phyloP scores from a whole-genome alignment of 2,797 vertebrate genomes.

The Lithobates pipiens region DNA sequence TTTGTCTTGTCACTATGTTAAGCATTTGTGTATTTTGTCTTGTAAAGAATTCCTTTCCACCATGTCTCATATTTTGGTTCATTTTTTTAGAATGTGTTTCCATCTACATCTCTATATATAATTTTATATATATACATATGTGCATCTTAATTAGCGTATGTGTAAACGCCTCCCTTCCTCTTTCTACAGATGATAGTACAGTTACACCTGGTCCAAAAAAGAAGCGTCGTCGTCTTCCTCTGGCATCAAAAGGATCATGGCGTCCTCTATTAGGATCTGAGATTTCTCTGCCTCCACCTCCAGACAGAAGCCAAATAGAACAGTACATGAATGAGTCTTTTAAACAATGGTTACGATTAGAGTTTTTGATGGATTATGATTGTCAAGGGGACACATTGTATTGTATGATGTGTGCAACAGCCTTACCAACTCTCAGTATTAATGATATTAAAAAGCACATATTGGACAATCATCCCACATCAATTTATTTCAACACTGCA shows the following conservation, averaged over 20 bases:
- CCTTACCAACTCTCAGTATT: constrained; percentile 87
- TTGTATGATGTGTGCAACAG: constrained; percentile 88
- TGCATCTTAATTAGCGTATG: not conserved
- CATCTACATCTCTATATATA: too few relatives aligned
- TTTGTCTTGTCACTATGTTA: not conserved
- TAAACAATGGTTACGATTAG: constrained; percentile 90
- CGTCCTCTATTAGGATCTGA: constrained; percentile 68
- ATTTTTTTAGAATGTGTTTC: not conserved
- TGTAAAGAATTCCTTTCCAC: not conserved
- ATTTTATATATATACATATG: not conserved
- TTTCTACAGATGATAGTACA: constrained; percentile 26
- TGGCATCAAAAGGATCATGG: constrained; percentile 64
- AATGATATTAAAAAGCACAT: constrained; percentile 91
- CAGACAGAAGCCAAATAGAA: constrained; percentile 78
- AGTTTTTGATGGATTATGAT: constrained; percentile 95
- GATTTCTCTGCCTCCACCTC: constrained; percentile 65
- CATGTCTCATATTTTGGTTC: not conserved
- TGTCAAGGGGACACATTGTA: constrained; percentile 82
- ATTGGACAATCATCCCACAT: constrained; percentile 86
- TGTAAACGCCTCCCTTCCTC: not conserved
- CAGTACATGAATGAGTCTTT: constrained; percentile 89
- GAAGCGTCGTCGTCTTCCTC: constrained; percentile 61
- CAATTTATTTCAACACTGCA: constrained; percentile 83
- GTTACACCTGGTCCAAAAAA: constrained; percentile 23
- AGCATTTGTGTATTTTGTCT: not conserved